These are phyloP conservation scores for Dicyrtomina minuta DNA, from an alignment of 2,888 invertebrate genomes.

Conservation along the genomic window DNA sequence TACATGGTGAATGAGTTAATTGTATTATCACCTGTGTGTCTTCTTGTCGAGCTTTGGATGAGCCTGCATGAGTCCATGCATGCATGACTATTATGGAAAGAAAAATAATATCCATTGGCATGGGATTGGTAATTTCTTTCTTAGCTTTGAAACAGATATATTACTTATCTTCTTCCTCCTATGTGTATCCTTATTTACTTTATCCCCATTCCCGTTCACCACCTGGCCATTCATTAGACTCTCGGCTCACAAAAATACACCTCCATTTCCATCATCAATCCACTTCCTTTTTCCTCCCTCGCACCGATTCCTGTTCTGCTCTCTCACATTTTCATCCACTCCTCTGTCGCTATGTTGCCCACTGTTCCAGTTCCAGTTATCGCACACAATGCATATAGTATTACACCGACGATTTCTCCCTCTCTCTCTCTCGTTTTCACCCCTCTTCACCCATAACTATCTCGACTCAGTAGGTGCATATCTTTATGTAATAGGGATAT, in stretches of 20 bases:
- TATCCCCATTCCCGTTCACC: slow-evolving; percentile 19
- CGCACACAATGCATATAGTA: too few species aligned
- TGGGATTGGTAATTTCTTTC: too few species aligned
- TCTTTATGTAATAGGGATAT: too few species aligned
- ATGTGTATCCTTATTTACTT: slow-evolving; percentile 9
- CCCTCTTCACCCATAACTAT: neutral
- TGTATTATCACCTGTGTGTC: too few species aligned
- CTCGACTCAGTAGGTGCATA: too few species aligned
- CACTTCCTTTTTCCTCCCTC: slow-evolving; percentile 20
- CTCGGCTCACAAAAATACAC: neutral
- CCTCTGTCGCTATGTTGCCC: neutral
- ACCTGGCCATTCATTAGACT: slow-evolving; percentile 18
- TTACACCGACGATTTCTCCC: neutral
- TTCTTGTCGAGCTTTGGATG: too few species aligned
- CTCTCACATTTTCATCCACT: neutral
- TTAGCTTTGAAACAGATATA: too few species aligned
- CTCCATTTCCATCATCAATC: neutral
- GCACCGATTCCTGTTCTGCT: neutral
- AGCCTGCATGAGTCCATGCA: too few species aligned
- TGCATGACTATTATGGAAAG: too few species aligned
- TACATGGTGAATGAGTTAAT: too few species aligned
- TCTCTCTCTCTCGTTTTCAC: neutral
- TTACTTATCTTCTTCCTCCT: neutral
- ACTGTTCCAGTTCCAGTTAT: neutral
- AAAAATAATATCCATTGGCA: too few species aligned